Evolutionary conservation across 2,113 vertebrate species (phyloP).

Genomic region (Zeus faber): DNA sequence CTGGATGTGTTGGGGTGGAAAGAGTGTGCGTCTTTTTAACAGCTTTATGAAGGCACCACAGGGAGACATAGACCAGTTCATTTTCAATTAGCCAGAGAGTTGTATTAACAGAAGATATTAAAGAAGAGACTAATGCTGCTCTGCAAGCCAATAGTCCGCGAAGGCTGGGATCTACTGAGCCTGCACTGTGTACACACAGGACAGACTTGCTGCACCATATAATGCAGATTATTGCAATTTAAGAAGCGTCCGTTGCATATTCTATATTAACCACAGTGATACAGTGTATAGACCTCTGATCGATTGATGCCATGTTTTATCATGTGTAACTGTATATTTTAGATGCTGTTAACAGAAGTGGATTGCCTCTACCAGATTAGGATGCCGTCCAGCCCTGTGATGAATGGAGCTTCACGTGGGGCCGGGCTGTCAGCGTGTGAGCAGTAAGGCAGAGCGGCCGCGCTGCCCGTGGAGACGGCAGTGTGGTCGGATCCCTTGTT

Average conservation of each 20-base stretch:
- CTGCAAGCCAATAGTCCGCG: constrained; percentile 67
- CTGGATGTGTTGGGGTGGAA: constrained; percentile 36
- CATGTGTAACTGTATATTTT: no score
- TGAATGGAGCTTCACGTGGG: no score
- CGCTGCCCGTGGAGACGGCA: neutral
- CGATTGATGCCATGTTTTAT: no score
- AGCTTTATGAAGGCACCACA: constrained; percentile 61
- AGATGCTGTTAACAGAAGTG: no score
- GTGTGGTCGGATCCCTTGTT: neutral
- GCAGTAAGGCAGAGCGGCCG: constrained; percentile 3
- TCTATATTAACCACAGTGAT: no score
- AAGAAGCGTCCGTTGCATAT: no score
- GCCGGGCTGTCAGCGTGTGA: no score
- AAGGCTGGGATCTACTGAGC: constrained; percentile 66
- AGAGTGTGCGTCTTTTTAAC: constrained; percentile 53
- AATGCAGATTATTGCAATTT: no score
- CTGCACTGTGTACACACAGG: constrained; percentile 42
- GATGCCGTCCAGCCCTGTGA: no score
- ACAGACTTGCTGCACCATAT: no score
- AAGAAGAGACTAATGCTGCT: constrained; percentile 62
- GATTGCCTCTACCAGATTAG: no score
- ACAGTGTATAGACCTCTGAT: no score
- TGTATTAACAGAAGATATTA: constrained; percentile 71
- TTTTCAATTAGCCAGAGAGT: constrained; percentile 75
- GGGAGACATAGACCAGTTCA: constrained; percentile 64